Percentiles rank a stretch among this genome's conserved stretches.
These are phyloP conservation scores for Aspidoscelis tigris DNA, from an alignment of 2,113 vertebrate species.

Conservation along the genomic window DNA sequence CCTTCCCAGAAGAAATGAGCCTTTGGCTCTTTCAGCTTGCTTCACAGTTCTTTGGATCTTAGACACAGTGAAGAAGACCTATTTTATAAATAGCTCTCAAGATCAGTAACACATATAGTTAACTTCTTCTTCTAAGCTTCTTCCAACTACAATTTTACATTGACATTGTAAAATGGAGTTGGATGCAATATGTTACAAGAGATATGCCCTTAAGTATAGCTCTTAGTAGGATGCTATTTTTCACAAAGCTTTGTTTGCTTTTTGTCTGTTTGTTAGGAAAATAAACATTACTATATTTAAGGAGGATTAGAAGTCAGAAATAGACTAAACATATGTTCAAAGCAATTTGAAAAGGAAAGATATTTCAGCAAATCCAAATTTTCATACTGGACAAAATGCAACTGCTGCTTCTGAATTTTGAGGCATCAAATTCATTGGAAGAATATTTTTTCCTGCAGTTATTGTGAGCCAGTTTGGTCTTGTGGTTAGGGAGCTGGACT, in stretches of 20 bases:
- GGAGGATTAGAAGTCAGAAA: not conserved
- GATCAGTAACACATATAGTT: not conserved
- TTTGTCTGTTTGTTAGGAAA: not conserved
- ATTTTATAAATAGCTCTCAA: not conserved
- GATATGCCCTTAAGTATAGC: no score
- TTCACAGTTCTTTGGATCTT: not conserved
- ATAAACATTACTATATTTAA: not conserved
- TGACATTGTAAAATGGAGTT: not conserved
- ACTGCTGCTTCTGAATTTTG: not conserved
- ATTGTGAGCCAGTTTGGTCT: not conserved
- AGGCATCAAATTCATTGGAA: not conserved
- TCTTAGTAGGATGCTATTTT: not conserved
- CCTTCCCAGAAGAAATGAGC: not conserved
- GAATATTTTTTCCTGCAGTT: not conserved
- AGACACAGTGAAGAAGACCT: not conserved
- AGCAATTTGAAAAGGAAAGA: constrained; percentile 37
- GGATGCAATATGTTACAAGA: not conserved
- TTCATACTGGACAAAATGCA: constrained; percentile 14
- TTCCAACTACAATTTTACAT: not conserved
- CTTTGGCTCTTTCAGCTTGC: not conserved
- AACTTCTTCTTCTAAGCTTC: not conserved
- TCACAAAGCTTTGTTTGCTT: not conserved
- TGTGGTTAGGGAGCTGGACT: no score
- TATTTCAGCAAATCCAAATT: constrained; percentile 2
- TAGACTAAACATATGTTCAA: no score